phyloP scores from a whole-genome alignment of 2,888 invertebrate genomes.

The Saturnia japonica region DNA sequence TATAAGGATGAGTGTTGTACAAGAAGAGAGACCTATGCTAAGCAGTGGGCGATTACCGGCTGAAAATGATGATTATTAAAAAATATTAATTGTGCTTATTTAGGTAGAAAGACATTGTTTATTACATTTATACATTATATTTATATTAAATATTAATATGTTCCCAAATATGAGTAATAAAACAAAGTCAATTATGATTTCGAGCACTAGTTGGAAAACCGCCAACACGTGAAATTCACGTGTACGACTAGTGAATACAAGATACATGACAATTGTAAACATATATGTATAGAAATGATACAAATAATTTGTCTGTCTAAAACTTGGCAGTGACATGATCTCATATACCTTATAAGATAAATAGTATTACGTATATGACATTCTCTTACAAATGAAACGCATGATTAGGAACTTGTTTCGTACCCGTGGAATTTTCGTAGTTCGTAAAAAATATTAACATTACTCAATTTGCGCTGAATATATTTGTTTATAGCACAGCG shows the following conservation, averaged over 20 bases:
- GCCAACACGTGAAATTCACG: conserved; percentile 12
- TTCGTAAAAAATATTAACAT: not conserved
- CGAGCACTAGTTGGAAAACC: not conserved
- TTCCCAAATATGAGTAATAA: conserved; percentile 3
- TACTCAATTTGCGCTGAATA: too few species aligned
- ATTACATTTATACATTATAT: too few species aligned
- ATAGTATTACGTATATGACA: not conserved
- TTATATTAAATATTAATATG: not conserved
- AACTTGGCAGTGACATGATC: too few species aligned
- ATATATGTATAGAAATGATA: not conserved
- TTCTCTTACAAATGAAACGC: not conserved
- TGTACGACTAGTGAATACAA: not conserved
- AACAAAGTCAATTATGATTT: conserved; percentile 6
- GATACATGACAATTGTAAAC: not conserved
- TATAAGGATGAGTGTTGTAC: too few species aligned
- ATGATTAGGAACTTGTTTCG: not conserved
- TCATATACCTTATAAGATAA: not conserved
- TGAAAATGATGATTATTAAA: too few species aligned
- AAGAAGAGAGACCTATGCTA: too few species aligned
- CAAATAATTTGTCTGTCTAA: not conserved
- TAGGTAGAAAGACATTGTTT: too few species aligned
- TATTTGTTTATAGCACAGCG: too few species aligned
- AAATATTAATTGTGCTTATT: too few species aligned
- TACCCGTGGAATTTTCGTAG: not conserved
- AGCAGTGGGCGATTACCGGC: too few species aligned